Evolutionary conservation across 2,113 vertebrate species (phyloP), one percentile per base, ranked within the genome.

Genomic region (Phylloscopus trochiloides): DNA sequence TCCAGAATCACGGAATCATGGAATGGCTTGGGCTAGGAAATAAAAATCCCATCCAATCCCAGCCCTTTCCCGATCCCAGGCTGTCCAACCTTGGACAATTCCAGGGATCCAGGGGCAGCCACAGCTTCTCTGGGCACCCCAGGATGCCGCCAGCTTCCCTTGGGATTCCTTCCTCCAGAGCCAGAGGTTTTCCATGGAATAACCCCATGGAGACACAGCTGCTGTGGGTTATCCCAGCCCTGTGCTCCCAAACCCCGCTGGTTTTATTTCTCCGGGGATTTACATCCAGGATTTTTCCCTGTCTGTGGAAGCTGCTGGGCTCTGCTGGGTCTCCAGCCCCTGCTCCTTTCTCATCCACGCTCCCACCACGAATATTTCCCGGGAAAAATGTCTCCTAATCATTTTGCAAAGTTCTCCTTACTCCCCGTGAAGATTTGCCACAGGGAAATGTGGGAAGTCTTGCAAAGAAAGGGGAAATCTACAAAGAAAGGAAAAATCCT

Each of bases 281-380:
- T 24, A 5, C 12, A n/a, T 8, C 22, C 28, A 3, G 24, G 24
- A 2, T 75, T 86, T 83, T 72, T 21, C 58, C 9, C 0, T 7
- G 1, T 8, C 7, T 3, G 8, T 6, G 55, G 66, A 42, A 51
- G 36, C 28, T 55, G 65, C 50, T 3, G 12, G 57, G 24, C 45
- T 31, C 62, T 28, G 58, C 9, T 6, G 67, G 47, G 28, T 38
- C 65, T 55, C 32, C 43, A 17, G 47, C 42, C 57, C 0, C 20
- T 4, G 43, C 45, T 47, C 38, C 14, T 76, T 42, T 7, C 31
- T 31, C 9, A 67, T 12, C 42, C 45, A 1, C 3, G 5, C 14
- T 58, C 67, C 17, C 40, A 34, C 25, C 0, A 1, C 45, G 74
- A 82, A 74, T 3, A 4, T 32, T 26, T 55, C 59, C 80, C 7